Base-by-base conservation (phyloP, 2,888 invertebrate species). In the Slavum lentiscoides region DNA sequence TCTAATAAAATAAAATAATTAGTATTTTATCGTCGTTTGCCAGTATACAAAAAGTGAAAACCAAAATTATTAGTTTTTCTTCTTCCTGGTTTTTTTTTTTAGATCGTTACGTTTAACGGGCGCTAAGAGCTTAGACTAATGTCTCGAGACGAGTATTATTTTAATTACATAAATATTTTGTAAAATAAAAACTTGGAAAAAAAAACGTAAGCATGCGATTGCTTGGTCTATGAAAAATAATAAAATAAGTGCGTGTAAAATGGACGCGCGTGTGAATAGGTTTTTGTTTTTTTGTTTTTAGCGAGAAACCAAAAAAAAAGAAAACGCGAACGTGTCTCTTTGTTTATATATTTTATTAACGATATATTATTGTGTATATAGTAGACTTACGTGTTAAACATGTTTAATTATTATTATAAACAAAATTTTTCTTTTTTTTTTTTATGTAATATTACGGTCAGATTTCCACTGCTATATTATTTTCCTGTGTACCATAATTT, bases 381-480 rank as follows among this genome's bases (percentile, higher is more conserved):
- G 39, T 80, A 80, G 64, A 39, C 55, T 70, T 80, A 80, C 39
- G 64, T 72, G 77, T 80, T 80, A 43, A 72, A 80, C 61, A 30
- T 53, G 66, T 53, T 70, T 70, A 30, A 30, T 70, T 70, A 43
- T 43, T 43, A 43, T 70, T 62, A 53, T 69, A 21, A 11, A 67
- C n/a, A n/a, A n/a, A n/a, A n/a, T n/a, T 43, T 43, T 43, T 43
- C 43, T 39, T 76, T 59, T 66, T 55, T 75, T 67, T 74, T 67
- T 58, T 67, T 67, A 59, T 69, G 68, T 77, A 72, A 70, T 70
- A 80, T 77, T 70, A 72, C 19, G 64, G 64, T 70, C 70, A 67
- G 62, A 70, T 62, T 58, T n/a, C 69, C 62, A 80, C 62, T 80
- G 77, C 37, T 62, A 80, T 62, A 80, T 80, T 80, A 80, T 80